Evolutionary conservation across 2,888 invertebrate genomes (phyloP).

Genomic region (Cheilosia urbana): DNA sequence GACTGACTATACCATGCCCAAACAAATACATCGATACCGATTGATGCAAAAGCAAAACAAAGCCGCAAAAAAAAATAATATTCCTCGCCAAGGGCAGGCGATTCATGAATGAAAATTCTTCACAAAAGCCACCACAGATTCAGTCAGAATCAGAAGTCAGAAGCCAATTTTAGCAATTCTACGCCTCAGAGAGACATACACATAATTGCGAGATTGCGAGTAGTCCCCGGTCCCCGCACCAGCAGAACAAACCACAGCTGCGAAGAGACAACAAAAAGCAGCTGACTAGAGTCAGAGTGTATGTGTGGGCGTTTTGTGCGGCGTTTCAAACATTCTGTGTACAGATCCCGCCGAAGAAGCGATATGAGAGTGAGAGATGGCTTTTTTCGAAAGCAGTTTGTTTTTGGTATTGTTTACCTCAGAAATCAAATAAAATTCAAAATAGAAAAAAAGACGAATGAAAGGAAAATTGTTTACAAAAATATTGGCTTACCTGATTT

Average conservation of each 20-base stretch:
- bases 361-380: not conserved
- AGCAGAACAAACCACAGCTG: not conserved
- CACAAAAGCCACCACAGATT: constrained; percentile 4
- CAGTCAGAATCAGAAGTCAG: constrained; percentile 56
- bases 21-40: constrained; percentile 3
- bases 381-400: not conserved
- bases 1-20: constrained; percentile 17
- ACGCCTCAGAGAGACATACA: not conserved
- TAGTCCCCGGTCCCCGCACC: too few relatives aligned
- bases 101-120: constrained; percentile 68
- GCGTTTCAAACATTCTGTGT: not conserved
- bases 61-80: constrained; percentile 19
- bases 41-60: constrained; percentile 36
- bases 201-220: not conserved
- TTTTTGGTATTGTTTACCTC: constrained; percentile 1
- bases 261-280: constrained; percentile 19
- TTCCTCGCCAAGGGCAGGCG: constrained; percentile 3
- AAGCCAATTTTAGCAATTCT: constrained; percentile 65
- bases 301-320: constrained; percentile 28
- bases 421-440: not conserved
- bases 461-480: not conserved
- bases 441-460: not conserved
- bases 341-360: constrained; percentile 1
- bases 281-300: constrained; percentile 25
- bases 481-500: constrained; percentile 55